Percentiles rank a stretch among this genome's conserved stretches.
phyloP scores from a whole-genome alignment of 1,140 invertebrate genomes.

The Gonioctena quinquepunctata region DNA sequence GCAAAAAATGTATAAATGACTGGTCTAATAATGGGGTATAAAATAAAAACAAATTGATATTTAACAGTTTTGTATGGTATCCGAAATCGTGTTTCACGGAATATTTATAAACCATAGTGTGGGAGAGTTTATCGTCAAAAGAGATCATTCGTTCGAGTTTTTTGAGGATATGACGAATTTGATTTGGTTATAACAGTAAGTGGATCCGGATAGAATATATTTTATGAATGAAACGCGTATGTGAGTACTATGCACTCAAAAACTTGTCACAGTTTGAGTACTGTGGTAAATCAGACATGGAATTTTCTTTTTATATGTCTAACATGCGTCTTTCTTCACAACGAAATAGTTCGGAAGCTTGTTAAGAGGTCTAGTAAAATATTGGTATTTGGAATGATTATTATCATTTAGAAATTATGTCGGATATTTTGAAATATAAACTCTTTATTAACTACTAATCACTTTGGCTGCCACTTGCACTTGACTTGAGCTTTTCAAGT shows the following conservation, averaged over 20 bases:
- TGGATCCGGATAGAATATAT: background rate
- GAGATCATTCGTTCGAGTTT: constrained; percentile 4
- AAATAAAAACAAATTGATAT: constrained; percentile 9
- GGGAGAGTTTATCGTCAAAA: background rate
- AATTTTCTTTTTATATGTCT: background rate
- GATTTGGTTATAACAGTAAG: background rate
- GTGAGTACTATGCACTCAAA: background rate
- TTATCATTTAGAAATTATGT: too few relatives aligned
- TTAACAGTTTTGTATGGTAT: constrained; percentile 17
- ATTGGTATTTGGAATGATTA: too few relatives aligned
- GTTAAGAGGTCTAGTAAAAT: too few relatives aligned
- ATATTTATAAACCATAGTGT: background rate
- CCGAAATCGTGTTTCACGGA: constrained; percentile 13
- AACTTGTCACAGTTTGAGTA: constrained; percentile 2
- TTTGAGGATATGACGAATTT: background rate
- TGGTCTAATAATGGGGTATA: too few relatives aligned
- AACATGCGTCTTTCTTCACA: background rate
- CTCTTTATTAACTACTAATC: too few relatives aligned
- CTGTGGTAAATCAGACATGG: background rate
- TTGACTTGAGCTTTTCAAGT: too few relatives aligned
- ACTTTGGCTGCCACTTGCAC: too few relatives aligned
- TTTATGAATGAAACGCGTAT: constrained; percentile 2
- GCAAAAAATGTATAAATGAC: background rate
- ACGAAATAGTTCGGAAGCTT: too few relatives aligned
- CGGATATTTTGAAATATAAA: too few relatives aligned